phyloP scores from a whole-genome alignment of 2,113 vertebrate genomes.

The Pipa parva region DNA sequence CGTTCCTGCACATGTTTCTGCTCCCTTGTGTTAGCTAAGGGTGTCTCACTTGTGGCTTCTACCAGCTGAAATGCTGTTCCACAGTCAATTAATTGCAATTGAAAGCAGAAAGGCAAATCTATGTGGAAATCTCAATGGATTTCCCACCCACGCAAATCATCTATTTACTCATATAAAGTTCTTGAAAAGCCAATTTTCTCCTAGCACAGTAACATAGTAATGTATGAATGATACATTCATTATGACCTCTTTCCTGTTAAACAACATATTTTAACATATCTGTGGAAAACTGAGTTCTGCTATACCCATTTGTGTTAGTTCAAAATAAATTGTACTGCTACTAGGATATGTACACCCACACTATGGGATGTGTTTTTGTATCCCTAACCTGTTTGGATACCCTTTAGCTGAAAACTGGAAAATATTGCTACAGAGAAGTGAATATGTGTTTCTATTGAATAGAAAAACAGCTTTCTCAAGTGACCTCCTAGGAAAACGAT shows the following conservation, averaged over 20 bases:
- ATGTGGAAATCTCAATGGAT: too few relatives aligned
- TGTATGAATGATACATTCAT: conserved; percentile 12
- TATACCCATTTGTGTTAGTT: conserved; percentile 37
- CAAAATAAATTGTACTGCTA: conserved; percentile 9
- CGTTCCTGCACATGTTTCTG: too few relatives aligned
- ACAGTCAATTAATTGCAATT: too few relatives aligned
- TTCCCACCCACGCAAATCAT: conserved; percentile 39
- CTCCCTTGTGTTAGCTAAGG: too few relatives aligned
- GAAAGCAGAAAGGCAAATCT: too few relatives aligned
- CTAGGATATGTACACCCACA: conserved; percentile 5
- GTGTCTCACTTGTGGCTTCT: too few relatives aligned
- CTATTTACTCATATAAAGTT: conserved; percentile 39
- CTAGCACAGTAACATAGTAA: too few relatives aligned
- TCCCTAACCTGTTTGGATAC: neutral
- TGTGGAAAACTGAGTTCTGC: conserved; percentile 29
- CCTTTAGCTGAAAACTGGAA: neutral
- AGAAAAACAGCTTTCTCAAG: neutral
- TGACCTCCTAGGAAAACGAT: too few relatives aligned
- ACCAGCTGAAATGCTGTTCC: too few relatives aligned
- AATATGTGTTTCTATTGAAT: neutral
- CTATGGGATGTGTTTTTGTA: neutral
- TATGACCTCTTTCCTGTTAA: conserved; percentile 43
- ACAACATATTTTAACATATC: conserved; percentile 32
- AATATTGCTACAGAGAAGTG: neutral
- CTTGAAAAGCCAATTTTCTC: conserved; percentile 40